phyloP scores from a whole-genome alignment of 2,888 invertebrate genomes.

The Apamea sordens region DNA sequence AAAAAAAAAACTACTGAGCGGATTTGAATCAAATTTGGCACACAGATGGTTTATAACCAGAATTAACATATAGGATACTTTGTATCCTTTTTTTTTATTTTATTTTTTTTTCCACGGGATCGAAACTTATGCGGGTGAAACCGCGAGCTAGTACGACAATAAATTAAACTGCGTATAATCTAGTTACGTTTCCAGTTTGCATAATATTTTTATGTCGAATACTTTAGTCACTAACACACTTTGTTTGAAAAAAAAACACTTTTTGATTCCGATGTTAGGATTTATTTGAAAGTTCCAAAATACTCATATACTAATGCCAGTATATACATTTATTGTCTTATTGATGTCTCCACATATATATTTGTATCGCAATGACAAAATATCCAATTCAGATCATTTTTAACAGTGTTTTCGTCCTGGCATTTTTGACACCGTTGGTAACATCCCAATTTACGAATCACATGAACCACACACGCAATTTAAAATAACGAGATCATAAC shows the following conservation, averaged over 20 bases:
- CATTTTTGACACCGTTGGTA: not conserved
- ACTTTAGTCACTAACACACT: not conserved
- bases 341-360: not conserved
- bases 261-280: not conserved
- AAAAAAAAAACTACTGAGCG: too few relatives aligned
- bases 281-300: not conserved
- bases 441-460: conserved; percentile 25
- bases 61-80: too few relatives aligned
- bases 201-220: not conserved
- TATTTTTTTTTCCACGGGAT: too few relatives aligned
- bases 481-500: conserved; percentile 50
- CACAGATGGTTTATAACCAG: too few relatives aligned
- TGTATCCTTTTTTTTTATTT: too few relatives aligned
- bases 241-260: too few relatives aligned
- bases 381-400: not conserved
- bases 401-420: not conserved
- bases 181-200: not conserved
- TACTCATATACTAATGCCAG: not conserved
- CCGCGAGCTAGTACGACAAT: too few relatives aligned
- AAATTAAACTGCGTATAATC: not conserved
- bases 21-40: too few relatives aligned
- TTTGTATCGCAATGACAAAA: not conserved
- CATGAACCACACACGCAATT: conserved; percentile 42
- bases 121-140: too few relatives aligned
- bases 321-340: not conserved